These are phyloP conservation scores for Sphenopsis melanotis DNA, from an alignment of 2,797 vertebrate species.

Conservation along the genomic window DNA sequence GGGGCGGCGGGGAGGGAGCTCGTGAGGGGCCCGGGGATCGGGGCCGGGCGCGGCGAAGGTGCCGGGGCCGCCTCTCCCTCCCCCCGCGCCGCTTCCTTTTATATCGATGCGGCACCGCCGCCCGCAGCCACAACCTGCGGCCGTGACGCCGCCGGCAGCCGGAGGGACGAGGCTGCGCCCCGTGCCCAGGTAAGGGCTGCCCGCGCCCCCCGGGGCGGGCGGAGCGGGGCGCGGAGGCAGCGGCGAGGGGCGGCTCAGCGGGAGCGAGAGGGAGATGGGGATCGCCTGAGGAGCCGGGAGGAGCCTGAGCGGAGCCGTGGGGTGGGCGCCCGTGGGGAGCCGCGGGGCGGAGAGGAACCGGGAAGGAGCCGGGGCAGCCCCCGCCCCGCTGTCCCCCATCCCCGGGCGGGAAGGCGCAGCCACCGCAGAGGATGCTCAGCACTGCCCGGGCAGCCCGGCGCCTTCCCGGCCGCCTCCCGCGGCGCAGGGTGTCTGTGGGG, in stretches of 20 bases:
- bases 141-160: background rate
- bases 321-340: background rate
- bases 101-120: constrained; percentile 10
- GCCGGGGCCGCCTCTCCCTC: background rate
- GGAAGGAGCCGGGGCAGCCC: background rate
- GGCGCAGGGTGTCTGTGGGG: background rate
- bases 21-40: background rate
- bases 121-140: constrained; percentile 6
- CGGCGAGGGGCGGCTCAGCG: background rate
- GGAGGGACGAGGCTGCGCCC: background rate
- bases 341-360: background rate
- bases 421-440: background rate
- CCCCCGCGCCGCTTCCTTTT: constrained; percentile 11
- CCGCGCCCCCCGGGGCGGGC: background rate
- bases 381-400: background rate
- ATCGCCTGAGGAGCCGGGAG: background rate
- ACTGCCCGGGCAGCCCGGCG: background rate
- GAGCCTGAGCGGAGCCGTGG: background rate
- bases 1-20: background rate
- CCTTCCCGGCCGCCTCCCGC: background rate
- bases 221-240: background rate
- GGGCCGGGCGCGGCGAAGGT: background rate
- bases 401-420: background rate
- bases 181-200: background rate
- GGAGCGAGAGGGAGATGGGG: background rate